Conservation (phyloP, 2,888 invertebrate species). For the Epiperipatus broadwayi region DNA sequence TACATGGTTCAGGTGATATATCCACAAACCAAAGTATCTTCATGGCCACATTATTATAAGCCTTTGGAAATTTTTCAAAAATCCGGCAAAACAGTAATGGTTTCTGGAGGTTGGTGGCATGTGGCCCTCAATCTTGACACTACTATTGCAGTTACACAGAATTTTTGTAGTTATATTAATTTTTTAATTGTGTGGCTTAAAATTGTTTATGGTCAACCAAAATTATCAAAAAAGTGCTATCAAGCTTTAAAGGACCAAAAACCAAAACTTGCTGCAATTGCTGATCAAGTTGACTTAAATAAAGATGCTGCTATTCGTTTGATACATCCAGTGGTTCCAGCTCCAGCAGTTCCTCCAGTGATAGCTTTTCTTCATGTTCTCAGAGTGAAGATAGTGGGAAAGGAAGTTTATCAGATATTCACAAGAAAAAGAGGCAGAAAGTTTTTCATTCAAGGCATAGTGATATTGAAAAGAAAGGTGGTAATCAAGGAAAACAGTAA, state of each 20-base stretch:
- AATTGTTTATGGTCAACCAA: conserved; percentile 82
- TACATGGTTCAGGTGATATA: conserved; percentile 91
- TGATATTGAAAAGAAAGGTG: too few species aligned
- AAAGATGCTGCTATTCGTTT: conserved; percentile 71
- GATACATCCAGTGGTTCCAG: conserved; percentile 73
- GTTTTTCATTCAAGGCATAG: too few species aligned
- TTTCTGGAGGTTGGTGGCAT: conserved; percentile 99
- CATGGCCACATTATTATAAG: conserved; percentile 76
- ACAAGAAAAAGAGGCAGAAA: conserved; percentile 38
- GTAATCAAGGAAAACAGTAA: too few species aligned
- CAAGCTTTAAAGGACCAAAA: conserved; percentile 43
- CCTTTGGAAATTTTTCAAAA: conserved; percentile 84
- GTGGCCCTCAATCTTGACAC: conserved; percentile 90
- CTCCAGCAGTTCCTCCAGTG: conserved; percentile 51
- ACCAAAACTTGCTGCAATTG: conserved; percentile 52
- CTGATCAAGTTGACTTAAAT: conserved; percentile 62
- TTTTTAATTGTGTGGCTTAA: conserved; percentile 97
- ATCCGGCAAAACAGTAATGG: conserved; percentile 93
- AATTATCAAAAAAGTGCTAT: too few species aligned
- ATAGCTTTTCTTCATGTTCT: conserved; percentile 33
- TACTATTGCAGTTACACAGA: conserved; percentile 93
- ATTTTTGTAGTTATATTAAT: conserved; percentile 85
- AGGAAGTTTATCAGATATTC: conserved; percentile 65
- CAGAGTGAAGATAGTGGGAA: conserved; percentile 51
- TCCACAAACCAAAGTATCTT: conserved; percentile 64